Evolutionary conservation across 2,888 invertebrate genomes (phyloP), one percentile per base, ranked within the genome.

Genomic region (Aplocera efformata): DNA sequence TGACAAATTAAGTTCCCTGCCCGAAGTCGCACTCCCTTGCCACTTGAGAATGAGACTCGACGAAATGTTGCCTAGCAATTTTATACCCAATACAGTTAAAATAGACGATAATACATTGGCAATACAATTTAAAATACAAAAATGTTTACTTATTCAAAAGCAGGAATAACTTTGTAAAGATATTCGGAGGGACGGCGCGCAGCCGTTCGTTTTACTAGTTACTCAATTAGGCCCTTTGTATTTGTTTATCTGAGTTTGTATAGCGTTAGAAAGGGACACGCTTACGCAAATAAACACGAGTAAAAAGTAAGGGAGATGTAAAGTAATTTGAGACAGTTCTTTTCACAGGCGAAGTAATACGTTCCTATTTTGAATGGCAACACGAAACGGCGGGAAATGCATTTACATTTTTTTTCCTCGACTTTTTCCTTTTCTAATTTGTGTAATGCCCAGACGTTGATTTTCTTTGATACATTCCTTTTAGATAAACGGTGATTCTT

Each of bases 171-270:
- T 42, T 71, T 58, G 83, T 63, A 51, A 59, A 59, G 69, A 59
- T 65, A 69, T 58, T 65, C 73, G 76, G 75, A 85, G 85, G 85
- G 85, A 84, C 80, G 79, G 74, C 67, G 76, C 77, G 72, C 75
- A 79, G 78, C 77, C 79, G 83, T 81, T 82, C 85, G 82, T 82
- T 88, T 83, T 85, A 85, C 88, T 88, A 86, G 85, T 88, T 88
- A 89, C 88, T 88, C 88, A 88, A 89, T 89, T 88, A 89, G 88
- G 85, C 85, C 85, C 86, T 88, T 88, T 88, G 88, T 88, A 81
- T 88, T 86, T 89, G 86, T 88, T 88, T 88, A 88, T 88, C 81
- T 82, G 82, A 86, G 85, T 88, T 88, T 85, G 81, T 84, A 79
- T 79, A 85, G 80, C 71, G 64, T 56, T 46, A 53, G 72, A 84